Evolutionary conservation across 1,140 invertebrate species (phyloP), one percentile per base, ranked within the genome.

Genomic region (Hyposmocoma kahamanoa): DNA sequence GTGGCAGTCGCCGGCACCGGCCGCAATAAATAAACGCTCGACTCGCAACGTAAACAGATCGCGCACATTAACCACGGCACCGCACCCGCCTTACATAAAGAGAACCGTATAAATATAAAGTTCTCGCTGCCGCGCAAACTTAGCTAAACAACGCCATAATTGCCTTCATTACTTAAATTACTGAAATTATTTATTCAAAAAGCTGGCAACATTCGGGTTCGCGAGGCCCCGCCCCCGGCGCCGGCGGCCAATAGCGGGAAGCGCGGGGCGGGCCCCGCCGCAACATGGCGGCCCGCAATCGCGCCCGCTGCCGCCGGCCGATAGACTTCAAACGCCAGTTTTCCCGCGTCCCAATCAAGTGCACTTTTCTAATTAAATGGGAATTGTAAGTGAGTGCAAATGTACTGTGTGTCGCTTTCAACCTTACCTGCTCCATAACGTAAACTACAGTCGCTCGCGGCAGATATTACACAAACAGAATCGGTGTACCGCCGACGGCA

Each of bases 171-270:
- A 84, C 78, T 85, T 85, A 85, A 85, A 84, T 84, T 84, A 84
- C 78, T 77, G 75, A 84, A 85, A 84, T 84, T 85, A 85, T 84
- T 85, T 85, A 85, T 85, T 85, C 80, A 86, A 84, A 86, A 85
- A 86, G 80, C 81, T 84, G 86, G 78, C 81, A 86, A 85, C 84
- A 87, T 82, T 77, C 69, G 72, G 80, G 69, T 60, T 65, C 62
- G 52, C 32, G 53, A 50, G 56, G 60, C 69, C 46, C 72, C 75
- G 72, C 80, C 79, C 61, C 22, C 39, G 42, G 51, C 50, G 52
- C n/a, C 43, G 56, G 19, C 18, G 44, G 52, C 81, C 79, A 84
- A 85, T 84, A 41, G 24, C 22, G 28, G 42, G 57, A 30, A 45
- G 47, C 28, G 52, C 49, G 62, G 70, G 77, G 77, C 65, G 72